A percentile compares a stretch with the other conserved stretches of the same genome.
phyloP scores from a whole-genome alignment of 2,113 vertebrate species.

The Bucco capensis region DNA sequence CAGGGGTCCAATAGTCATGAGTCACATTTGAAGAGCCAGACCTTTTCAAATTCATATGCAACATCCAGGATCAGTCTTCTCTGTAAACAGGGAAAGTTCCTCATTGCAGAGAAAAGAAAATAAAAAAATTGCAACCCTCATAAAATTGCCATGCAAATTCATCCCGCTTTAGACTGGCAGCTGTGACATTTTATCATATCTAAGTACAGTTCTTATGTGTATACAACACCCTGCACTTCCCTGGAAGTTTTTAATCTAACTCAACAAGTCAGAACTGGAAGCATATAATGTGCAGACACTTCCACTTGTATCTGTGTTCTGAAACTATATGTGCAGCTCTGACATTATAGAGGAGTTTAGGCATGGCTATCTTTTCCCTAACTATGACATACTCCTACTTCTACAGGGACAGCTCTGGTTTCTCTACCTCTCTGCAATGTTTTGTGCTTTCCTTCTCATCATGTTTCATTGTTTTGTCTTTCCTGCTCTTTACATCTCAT shows the following conservation, averaged over 20 bases:
- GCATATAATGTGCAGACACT: background rate
- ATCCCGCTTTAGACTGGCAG: constrained; percentile 9
- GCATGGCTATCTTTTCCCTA: background rate
- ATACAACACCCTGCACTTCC: background rate
- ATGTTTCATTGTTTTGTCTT: background rate
- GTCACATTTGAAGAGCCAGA: background rate
- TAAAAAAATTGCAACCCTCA: background rate
- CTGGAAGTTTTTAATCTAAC: background rate
- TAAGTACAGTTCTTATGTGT: background rate
- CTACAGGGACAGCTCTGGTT: background rate
- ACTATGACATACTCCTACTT: background rate
- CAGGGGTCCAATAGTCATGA: background rate
- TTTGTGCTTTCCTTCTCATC: background rate
- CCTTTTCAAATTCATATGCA: background rate
- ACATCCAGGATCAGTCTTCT: background rate
- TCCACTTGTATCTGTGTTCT: background rate
- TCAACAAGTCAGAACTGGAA: background rate
- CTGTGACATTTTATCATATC: constrained; percentile 1
- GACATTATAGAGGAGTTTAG: background rate
- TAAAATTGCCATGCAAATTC: constrained; percentile 16
- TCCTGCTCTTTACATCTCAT: background rate
- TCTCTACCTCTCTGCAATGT: background rate
- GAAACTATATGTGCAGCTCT: background rate
- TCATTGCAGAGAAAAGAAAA: background rate
- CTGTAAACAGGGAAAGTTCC: background rate